Percentiles rank a stretch among this genome's conserved stretches.
phyloP scores from a whole-genome alignment of 2,797 vertebrate species.

The Gastrophryne carolinensis region DNA sequence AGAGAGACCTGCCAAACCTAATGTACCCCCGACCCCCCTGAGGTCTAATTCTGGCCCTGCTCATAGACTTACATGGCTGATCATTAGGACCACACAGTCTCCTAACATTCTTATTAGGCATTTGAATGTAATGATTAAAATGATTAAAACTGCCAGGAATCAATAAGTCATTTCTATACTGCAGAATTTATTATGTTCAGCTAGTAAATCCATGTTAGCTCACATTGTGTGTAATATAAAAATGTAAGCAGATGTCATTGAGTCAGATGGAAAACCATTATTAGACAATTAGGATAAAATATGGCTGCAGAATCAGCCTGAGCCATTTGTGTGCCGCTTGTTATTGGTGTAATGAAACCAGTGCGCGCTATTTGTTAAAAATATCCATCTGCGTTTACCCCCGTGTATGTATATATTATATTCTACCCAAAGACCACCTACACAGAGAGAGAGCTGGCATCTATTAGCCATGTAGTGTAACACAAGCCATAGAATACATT shows the following conservation, averaged over 20 bases:
- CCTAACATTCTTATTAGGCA: not conserved
- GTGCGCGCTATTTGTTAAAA: constrained; percentile 25
- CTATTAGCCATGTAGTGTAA: not conserved
- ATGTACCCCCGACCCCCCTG: too few relatives aligned
- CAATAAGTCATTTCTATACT: constrained; percentile 8
- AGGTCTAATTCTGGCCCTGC: too few relatives aligned
- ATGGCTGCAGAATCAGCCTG: not conserved
- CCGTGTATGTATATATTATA: not conserved
- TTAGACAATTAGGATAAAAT: constrained; percentile 13
- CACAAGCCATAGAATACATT: not conserved
- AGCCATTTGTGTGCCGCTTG: not conserved
- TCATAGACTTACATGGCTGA: not conserved
- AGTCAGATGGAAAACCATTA: constrained; percentile 5
- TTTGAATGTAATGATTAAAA: not conserved
- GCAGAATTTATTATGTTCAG: not conserved
- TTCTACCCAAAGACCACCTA: constrained; percentile 13
- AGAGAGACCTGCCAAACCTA: too few relatives aligned
- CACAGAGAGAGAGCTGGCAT: not conserved
- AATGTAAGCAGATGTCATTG: constrained; percentile 13
- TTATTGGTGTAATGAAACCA: constrained; percentile 12
- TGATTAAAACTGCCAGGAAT: constrained; percentile 4
- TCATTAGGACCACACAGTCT: constrained; percentile 27
- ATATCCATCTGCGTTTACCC: constrained; percentile 32
- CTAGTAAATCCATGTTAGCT: not conserved
- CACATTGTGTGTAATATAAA: not conserved